Percentiles rank a stretch among this genome's conserved stretches.
These are phyloP conservation scores for Caenorhabditis sulstoni DNA, from an alignment of 2,888 invertebrate species.

Conservation along the genomic window DNA sequence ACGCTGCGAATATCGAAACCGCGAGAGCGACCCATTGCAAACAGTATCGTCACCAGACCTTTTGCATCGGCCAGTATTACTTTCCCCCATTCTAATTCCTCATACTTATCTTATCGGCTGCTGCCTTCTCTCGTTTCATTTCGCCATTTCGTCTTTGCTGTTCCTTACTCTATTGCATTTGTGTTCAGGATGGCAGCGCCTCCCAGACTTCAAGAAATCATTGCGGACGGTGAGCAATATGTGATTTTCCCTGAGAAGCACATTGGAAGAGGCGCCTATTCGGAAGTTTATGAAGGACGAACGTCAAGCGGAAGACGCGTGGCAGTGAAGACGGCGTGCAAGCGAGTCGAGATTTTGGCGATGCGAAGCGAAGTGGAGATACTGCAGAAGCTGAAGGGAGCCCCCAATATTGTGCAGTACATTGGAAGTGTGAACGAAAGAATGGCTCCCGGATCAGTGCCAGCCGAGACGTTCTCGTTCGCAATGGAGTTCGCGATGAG, in stretches of 20 bases:
- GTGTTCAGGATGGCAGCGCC: constrained; percentile 31
- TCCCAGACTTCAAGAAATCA: too few relatives aligned
- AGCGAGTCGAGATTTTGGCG: constrained; percentile 33
- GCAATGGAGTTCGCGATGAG: constrained; percentile 61
- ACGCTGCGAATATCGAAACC: too few relatives aligned
- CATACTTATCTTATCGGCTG: background rate
- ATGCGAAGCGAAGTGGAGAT: constrained; percentile 48
- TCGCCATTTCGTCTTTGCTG: background rate
- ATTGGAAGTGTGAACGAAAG: constrained; percentile 37
- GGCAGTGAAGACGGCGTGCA: constrained; percentile 51
- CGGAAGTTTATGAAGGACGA: constrained; percentile 51
- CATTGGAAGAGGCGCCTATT: constrained; percentile 52
- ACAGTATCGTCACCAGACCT: background rate
- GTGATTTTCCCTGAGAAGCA: constrained; percentile 15
- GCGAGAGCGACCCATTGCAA: too few relatives aligned
- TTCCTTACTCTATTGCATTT: constrained; percentile 3
- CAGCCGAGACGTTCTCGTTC: constrained; percentile 46
- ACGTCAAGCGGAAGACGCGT: constrained; percentile 41
- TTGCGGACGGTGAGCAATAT: constrained; percentile 31
- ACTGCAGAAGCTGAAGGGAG: constrained; percentile 29
- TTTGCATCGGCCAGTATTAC: background rate
- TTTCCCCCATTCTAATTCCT: background rate
- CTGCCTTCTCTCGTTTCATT: constrained; percentile 1
- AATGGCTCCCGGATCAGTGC: constrained; percentile 25
- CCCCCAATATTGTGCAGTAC: constrained; percentile 55